These are phyloP conservation scores for Aquatica leii DNA, from an alignment of 2,888 invertebrate species.

Conservation along the genomic window DNA sequence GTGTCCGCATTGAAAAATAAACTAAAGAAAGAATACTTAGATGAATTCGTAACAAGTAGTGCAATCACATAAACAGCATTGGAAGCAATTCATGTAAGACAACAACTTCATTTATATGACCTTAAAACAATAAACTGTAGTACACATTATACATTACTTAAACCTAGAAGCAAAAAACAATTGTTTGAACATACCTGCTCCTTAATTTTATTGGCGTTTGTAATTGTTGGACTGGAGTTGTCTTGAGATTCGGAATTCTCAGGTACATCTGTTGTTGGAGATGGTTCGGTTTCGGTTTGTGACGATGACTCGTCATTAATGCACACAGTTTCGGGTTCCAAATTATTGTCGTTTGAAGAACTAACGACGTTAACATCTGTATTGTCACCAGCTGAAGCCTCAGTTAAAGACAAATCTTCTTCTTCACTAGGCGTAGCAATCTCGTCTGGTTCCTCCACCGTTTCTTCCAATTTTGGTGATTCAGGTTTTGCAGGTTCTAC, in stretches of 20 bases:
- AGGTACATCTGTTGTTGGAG: conserved; percentile 56
- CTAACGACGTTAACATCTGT: neutral
- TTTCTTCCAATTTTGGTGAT: conserved; percentile 19
- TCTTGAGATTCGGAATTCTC: conserved; percentile 13
- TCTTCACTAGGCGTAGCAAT: conserved; percentile 13
- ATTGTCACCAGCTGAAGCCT: conserved; percentile 20
- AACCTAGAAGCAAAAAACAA: too few species aligned
- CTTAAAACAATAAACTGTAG: too few species aligned
- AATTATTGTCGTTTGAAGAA: neutral
- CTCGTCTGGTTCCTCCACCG: conserved; percentile 13
- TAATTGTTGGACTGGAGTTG: conserved; percentile 27
- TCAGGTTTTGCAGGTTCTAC: neutral
- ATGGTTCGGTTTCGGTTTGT: conserved; percentile 11
- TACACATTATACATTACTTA: too few species aligned
- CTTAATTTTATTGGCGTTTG: conserved; percentile 52
- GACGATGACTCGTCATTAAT: conserved; percentile 7
- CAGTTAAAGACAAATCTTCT: conserved; percentile 15
- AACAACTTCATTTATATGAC: too few species aligned
- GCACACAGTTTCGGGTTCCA: conserved; percentile 3
- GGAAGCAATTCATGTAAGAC: too few species aligned
- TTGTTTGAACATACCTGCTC: conserved; percentile 20
- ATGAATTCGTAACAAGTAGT: too few species aligned
- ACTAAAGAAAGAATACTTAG: too few species aligned
- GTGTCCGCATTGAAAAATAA: too few species aligned
- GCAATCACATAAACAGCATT: too few species aligned